Conservation (phyloP, 2,888 invertebrate genomes). For the Tenthredo livida region DNA sequence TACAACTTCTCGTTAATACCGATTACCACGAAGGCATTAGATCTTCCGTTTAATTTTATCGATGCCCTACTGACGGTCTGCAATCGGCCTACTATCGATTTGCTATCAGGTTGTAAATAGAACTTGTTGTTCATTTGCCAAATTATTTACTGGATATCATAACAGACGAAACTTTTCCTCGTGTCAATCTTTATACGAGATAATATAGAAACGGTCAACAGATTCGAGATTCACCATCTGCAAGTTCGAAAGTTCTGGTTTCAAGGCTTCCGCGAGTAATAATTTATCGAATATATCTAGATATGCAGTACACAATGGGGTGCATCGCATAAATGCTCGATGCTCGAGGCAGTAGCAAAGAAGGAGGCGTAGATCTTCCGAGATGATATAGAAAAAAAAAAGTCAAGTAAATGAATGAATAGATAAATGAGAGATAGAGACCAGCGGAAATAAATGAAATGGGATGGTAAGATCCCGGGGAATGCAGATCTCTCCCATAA, state of each 20-base stretch:
- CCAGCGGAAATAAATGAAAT: conserved; percentile 19
- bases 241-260: conserved; percentile 26
- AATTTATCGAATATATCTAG: not conserved
- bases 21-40: conserved; percentile 25
- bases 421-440: conserved; percentile 25
- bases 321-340: conserved; percentile 15
- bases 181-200: not conserved
- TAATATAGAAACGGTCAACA: not conserved
- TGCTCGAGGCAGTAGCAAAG: conserved; percentile 12
- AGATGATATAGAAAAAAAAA: conserved; percentile 32
- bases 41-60: conserved; percentile 21
- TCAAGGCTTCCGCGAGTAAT: conserved; percentile 34
- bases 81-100: not conserved
- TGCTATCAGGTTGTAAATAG: not conserved
- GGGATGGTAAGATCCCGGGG: conserved; percentile 54
- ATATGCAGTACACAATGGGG: not conserved
- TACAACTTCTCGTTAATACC: conserved; percentile 21
- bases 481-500: conserved; percentile 68
- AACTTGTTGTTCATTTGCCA: not conserved
- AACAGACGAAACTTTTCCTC: too few relatives aligned
- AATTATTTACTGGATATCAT: not conserved
- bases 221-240: not conserved
- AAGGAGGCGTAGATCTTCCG: conserved; percentile 23
- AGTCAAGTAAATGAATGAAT: conserved; percentile 38
- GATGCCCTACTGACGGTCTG: conserved; percentile 6